Base-by-base conservation (phyloP, 2,888 invertebrate genomes). In the Heterodera filipjevi region DNA sequence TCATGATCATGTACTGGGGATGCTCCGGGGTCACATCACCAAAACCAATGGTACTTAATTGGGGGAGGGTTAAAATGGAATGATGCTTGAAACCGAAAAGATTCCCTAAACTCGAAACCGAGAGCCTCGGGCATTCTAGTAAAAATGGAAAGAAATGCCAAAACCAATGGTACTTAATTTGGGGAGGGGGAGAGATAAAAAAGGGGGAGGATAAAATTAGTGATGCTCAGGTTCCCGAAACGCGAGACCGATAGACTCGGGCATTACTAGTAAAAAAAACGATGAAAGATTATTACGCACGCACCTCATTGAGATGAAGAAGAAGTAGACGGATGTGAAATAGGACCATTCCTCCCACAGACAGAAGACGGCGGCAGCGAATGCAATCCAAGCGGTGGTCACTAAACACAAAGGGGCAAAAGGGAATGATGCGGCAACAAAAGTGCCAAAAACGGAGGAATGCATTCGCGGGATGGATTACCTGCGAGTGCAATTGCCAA, bases 281-380 rank as follows among this genome's bases (percentile, higher is more conserved):
- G 12, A 12, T 14, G 14, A 66, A n/a, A 12, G 66, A n/a, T 16
- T 12, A 27, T 64, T 64, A n/a, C 8, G 12, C 39, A 27, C 66
- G 66, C 14, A 53, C 59, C 84, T 87, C 33, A 86, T 79, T 0
- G 89, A 89, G 53, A 89, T 87, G 82, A 89, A 87, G 80, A 87
- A 87, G 79, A 89, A 89, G 77, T 89, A 89, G 76, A 89, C 81
- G 14, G 86, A 84, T 6, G 87, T 89, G 79, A 85, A 88, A 80
- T 85, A 87, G 72, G 77, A 66, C 89, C 89, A 89, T 71, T 87
- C 86, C 73, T 89, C 89, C 82, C 87, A 87, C 14, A 87, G 68
- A 76, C 87, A 87, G 90, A 98, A 98, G 72, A 97, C 92, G 89
- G 94, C 92, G 2, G 96, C 95, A 22, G 97, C 96, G 77, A 95